Conservation (phyloP, 2,113 vertebrate genomes). For the Opisthocomus hoazin region DNA sequence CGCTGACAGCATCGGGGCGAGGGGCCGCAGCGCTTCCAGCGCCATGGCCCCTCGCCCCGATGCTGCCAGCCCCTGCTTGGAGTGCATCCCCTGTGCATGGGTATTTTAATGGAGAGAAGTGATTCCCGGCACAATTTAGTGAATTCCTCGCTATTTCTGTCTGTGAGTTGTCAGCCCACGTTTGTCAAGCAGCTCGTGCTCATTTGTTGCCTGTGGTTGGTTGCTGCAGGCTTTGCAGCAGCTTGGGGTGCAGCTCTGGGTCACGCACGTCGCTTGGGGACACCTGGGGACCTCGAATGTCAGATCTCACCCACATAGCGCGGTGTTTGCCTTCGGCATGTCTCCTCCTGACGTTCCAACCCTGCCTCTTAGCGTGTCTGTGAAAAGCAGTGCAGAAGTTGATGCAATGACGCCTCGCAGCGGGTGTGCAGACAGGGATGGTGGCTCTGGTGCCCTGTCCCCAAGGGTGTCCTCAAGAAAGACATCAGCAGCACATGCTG, state of each 20-base stretch:
- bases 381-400: rapidly evolving
- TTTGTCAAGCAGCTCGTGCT: neutral
- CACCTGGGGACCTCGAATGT: too few relatives aligned
- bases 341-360: neutral
- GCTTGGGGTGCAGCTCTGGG: neutral
- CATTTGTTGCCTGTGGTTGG: neutral
- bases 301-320: rapidly evolving
- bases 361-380: neutral
- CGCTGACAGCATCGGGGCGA: rapidly evolving
- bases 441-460: neutral
- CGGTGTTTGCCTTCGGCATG: neutral
- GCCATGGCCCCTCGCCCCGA: rapidly evolving
- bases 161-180: rapidly evolving
- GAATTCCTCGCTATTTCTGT: neutral
- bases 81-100: rapidly evolving
- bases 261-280: neutral
- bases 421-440: neutral
- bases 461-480: neutral
- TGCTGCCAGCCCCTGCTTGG: neutral
- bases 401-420: neutral
- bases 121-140: neutral
- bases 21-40: neutral
- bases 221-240: neutral
- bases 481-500: rapidly evolving
- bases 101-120: neutral